Evolutionary conservation across 2,888 invertebrate genomes (phyloP).

Genomic region (Macaria notata): DNA sequence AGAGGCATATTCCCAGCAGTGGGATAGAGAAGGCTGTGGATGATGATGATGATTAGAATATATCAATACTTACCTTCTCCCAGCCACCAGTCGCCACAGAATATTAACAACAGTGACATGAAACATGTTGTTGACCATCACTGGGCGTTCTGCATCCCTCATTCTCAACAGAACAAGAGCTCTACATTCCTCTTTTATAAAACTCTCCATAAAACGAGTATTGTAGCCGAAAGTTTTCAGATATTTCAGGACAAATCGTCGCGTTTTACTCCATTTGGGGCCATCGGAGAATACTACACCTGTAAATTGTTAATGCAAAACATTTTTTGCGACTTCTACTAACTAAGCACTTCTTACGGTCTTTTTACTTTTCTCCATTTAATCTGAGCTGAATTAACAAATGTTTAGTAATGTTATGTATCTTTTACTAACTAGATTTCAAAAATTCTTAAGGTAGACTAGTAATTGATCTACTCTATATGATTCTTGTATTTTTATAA

Average conservation of each 20-base stretch:
- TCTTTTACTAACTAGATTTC: no score
- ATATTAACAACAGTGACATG: constrained; percentile 86
- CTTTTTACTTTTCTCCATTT: no score
- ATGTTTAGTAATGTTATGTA: no score
- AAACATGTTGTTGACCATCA: constrained; percentile 81
- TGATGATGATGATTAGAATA: no score
- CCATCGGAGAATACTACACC: constrained; percentile 88
- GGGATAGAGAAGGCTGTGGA: no score
- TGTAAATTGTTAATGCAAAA: constrained; percentile 41
- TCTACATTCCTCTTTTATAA: constrained; percentile 82
- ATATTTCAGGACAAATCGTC: constrained; percentile 84
- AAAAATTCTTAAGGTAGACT: no score
- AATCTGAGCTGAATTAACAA: no score
- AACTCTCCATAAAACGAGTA: constrained; percentile 82
- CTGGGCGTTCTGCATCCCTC: constrained; percentile 54
- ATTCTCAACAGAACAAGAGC: constrained; percentile 76
- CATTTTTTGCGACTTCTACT: no score
- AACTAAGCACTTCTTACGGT: no score
- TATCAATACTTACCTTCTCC: constrained; percentile 69
- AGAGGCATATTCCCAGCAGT: no score
- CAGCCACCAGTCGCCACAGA: constrained; percentile 87
- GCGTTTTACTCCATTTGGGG: constrained; percentile 83
- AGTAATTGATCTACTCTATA: no score
- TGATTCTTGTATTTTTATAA: no score
- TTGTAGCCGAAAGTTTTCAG: constrained; percentile 85